Evolutionary conservation across 2,888 invertebrate genomes (phyloP).

Genomic region (Leptogaster cylindrica): DNA sequence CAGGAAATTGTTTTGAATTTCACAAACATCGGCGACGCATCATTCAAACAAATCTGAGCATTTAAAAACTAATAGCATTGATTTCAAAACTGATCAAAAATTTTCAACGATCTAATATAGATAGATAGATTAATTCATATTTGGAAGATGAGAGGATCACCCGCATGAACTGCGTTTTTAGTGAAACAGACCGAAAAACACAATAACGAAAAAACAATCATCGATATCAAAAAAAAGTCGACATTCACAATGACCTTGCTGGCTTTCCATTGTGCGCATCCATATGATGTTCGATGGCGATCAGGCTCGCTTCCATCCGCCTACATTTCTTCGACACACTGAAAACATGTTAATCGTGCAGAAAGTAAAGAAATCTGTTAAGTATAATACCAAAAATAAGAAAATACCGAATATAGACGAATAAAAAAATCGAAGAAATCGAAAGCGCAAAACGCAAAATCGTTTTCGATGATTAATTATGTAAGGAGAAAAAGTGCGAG

Average conservation of each 20-base stretch:
- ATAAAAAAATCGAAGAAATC: slow-evolving; percentile 24
- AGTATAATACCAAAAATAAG: slow-evolving; percentile 16
- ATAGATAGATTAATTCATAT: too few relatives aligned
- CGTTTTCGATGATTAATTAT: slow-evolving; percentile 25
- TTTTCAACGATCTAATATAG: too few relatives aligned
- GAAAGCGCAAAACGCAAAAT: slow-evolving; percentile 35
- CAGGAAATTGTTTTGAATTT: too few relatives aligned
- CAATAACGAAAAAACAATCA: too few relatives aligned
- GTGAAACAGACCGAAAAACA: background rate
- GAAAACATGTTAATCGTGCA: slow-evolving; percentile 13
- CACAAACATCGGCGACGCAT: too few relatives aligned
- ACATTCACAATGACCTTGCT: slow-evolving; percentile 33
- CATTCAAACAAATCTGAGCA: too few relatives aligned
- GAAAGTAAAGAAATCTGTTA: slow-evolving; percentile 30
- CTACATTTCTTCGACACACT: background rate
- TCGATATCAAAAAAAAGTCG: slow-evolving; percentile 22
- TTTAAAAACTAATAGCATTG: too few relatives aligned
- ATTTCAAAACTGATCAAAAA: too few relatives aligned
- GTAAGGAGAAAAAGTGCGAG: slow-evolving; percentile 30
- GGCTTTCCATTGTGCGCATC: slow-evolving; percentile 12
- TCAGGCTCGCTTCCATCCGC: slow-evolving; percentile 9
- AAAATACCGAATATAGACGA: slow-evolving; percentile 21
- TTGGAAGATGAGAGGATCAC: too few relatives aligned
- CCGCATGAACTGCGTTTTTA: background rate
- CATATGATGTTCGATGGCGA: slow-evolving; percentile 9